Evolutionary conservation across 2,113 vertebrate genomes (phyloP).

Genomic region (Heloderma charlesbogerti): DNA sequence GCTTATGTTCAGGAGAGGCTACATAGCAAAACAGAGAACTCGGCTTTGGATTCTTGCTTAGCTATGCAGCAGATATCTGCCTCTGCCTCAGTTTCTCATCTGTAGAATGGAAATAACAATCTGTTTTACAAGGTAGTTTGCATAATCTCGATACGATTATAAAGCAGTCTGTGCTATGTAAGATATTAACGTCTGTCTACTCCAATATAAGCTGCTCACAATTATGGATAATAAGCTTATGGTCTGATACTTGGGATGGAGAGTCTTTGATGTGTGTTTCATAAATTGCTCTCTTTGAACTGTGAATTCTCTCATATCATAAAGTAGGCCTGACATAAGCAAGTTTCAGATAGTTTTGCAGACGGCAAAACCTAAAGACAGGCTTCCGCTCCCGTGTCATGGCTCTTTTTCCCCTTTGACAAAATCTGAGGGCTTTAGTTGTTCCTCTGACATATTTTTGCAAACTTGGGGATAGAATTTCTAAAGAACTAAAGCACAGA

Average conservation of each 20-base stretch:
- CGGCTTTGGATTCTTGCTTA: neutral
- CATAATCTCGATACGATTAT: neutral
- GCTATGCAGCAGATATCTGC: neutral
- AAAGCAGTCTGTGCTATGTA: neutral
- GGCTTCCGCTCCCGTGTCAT: constrained; percentile 19
- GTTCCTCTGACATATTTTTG: constrained; percentile 27
- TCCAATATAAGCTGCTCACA: constrained; percentile 26
- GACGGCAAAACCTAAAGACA: constrained; percentile 16
- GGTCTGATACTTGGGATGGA: constrained; percentile 13
- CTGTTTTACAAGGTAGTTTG: neutral
- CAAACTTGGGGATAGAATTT: constrained; percentile 32
- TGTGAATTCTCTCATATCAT: constrained; percentile 32
- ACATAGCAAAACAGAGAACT: too few species aligned
- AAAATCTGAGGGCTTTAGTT: constrained; percentile 11
- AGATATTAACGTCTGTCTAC: constrained; percentile 21
- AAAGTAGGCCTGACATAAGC: constrained; percentile 33
- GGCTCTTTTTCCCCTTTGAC: constrained; percentile 13
- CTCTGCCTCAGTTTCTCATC: constrained; percentile 7
- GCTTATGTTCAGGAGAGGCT: too few species aligned
- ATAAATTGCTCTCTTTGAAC: constrained; percentile 46
- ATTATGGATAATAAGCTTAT: constrained; percentile 39
- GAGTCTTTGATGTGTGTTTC: constrained; percentile 37
- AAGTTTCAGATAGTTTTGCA: constrained; percentile 28
- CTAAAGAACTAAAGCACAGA: constrained; percentile 34
- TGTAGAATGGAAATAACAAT: constrained; percentile 11